A percentile compares a stretch with the other conserved stretches of the same genome.
phyloP scores from a whole-genome alignment of 1,140 invertebrate genomes.

The Homarus americanus region DNA sequence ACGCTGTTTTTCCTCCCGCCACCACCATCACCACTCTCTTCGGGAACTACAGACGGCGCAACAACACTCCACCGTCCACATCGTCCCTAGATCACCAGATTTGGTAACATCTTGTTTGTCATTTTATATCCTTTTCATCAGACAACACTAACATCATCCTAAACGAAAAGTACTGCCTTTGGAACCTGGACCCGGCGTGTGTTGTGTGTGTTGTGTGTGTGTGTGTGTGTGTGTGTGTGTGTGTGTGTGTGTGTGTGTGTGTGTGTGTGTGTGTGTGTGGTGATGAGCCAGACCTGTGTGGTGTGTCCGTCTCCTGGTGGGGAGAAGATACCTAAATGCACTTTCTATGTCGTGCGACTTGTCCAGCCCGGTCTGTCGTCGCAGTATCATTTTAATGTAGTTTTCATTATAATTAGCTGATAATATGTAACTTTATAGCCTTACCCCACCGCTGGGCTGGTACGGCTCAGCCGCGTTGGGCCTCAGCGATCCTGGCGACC shows the following conservation, averaged over 20 bases:
- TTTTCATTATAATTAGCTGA: constrained; percentile 71
- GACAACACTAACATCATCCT: no score
- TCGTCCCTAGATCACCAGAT: no score
- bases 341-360: constrained; percentile 55
- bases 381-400: constrained; percentile 69
- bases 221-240: neutral
- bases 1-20: neutral
- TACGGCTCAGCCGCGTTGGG: constrained; percentile 11
- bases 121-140: no score
- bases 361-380: constrained; percentile 48
- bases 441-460: constrained; percentile 34
- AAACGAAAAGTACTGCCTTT: no score
- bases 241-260: neutral
- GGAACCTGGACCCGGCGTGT: neutral
- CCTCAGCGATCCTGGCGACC: constrained; percentile 8
- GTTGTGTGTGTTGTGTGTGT: no score
- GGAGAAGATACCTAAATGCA: constrained; percentile 60
- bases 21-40: neutral
- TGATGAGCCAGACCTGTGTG: neutral
- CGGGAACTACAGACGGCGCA: no score
- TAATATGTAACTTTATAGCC: constrained; percentile 72
- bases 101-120: no score
- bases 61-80: no score
- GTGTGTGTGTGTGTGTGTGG: neutral
- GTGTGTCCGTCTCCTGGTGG: neutral